Percentiles rank a stretch among this genome's conserved stretches.
Conservation (phyloP, 2,797 vertebrate species). For the Alca torda region DNA sequence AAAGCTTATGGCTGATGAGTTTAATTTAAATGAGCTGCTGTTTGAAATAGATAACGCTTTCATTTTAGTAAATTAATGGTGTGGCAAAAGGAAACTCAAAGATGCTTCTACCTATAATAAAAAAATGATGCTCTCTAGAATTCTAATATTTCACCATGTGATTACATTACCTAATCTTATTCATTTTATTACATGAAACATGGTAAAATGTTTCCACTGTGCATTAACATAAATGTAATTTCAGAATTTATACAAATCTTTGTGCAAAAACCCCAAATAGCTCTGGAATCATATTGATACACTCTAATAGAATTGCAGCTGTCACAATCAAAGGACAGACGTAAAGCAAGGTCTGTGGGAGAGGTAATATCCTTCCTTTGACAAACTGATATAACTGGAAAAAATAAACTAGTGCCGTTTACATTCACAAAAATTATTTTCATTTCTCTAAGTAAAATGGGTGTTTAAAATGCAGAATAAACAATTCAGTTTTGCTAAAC, state of each 20-base stretch:
- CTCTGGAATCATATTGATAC: neutral
- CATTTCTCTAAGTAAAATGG: neutral
- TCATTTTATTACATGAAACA: constrained; percentile 15
- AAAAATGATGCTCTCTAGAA: constrained; percentile 18
- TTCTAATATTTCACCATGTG: constrained; percentile 39
- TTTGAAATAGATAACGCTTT: constrained; percentile 75
- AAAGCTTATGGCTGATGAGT: constrained; percentile 59
- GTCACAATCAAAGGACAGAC: neutral
- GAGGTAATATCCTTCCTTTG: neutral
- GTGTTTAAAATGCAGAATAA: neutral
- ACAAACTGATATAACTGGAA: neutral
- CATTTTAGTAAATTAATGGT: constrained; percentile 67
- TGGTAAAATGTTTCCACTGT: constrained; percentile 16
- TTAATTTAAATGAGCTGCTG: constrained; percentile 74
- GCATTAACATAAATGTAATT: constrained; percentile 54
- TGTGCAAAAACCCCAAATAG: constrained; percentile 17
- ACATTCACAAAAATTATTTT: neutral
- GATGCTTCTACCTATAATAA: constrained; percentile 47
- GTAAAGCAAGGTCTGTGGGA: neutral
- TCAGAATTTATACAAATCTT: constrained; percentile 49
- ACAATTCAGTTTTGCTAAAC: neutral
- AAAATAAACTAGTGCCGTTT: neutral
- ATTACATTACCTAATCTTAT: constrained; percentile 54
- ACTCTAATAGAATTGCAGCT: neutral
- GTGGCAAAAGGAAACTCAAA: constrained; percentile 57